Evolutionary conservation across 2,797 vertebrate genomes (phyloP), one percentile per base, ranked within the genome.

Genomic region (Urophycis tenuis): DNA sequence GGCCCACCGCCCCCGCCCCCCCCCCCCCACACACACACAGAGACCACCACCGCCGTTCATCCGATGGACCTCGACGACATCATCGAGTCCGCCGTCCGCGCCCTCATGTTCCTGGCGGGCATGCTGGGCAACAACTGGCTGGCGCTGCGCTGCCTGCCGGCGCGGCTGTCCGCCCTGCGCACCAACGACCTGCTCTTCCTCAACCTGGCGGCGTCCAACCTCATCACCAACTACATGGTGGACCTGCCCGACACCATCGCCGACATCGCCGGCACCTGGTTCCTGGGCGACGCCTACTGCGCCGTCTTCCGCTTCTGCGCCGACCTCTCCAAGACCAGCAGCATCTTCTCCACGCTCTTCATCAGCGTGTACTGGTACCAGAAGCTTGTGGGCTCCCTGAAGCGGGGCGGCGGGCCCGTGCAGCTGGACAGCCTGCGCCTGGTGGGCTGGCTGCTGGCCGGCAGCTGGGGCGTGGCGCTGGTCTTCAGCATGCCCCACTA

Each of bases 221-320:
- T 95, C 76, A 92, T 95, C 85, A 94, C 91, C 14, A 94, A 93
- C 87, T 92, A 79, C 82, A 60, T 94, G 84, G 93, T 95, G 87
- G 93, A 94, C 81, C 79, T 93, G 15, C 92, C 93, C 0, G 90
- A 93, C 81, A 91, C 91, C 49, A 49, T 93, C 1, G 84, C 88
- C 0, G 88, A 93, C 19, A 88, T 93, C 0, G 79, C 81, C 0
- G 88, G 83, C 0, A 71, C 9, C 0, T 93, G 93, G 93, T 90
- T 93, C 80, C 69, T 92, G 35, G 91, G 92, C 0, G 80, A 85
- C 60, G 79, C 76, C 15, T 94, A 81, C 78, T 95, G 94, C 2
- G 79, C 82, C 0, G 73, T 92, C 8, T 93, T 92, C 36, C 84
- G 71, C 17, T 94, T 93, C n/a, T 90, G 85, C 0, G 82, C 91